phyloP scores from a whole-genome alignment of 2,888 invertebrate species.

The Lasioglossum vierecki region DNA sequence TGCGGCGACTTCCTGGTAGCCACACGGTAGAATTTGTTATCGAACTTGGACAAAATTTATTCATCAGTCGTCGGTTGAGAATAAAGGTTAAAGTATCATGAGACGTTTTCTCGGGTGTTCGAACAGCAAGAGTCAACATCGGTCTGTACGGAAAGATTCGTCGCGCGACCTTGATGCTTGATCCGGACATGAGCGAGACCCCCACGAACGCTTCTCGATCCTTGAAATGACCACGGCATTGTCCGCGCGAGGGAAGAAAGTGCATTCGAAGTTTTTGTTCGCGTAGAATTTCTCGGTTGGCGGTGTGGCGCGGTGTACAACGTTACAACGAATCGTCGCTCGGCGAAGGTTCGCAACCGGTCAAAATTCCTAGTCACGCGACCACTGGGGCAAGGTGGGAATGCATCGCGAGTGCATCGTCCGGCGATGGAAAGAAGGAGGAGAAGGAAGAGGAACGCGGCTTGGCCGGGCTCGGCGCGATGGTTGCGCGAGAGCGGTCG shows the following conservation, averaged over 20 bases:
- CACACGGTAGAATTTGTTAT: background rate
- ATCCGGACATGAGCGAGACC: no score
- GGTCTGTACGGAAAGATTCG: background rate
- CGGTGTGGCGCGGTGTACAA: background rate
- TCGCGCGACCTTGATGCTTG: background rate
- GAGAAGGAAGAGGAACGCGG: background rate
- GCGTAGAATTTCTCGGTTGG: background rate
- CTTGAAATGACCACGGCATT: background rate
- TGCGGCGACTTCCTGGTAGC: no score
- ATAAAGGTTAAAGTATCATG: background rate
- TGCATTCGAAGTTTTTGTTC: background rate
- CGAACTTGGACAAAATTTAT: background rate
- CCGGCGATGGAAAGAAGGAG: conserved; percentile 3
- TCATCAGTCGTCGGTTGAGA: background rate
- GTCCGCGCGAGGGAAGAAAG: background rate
- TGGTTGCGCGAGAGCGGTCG: background rate
- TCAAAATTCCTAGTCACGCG: conserved; percentile 19
- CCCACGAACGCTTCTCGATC: no score
- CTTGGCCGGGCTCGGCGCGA: background rate
- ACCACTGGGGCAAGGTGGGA: conserved; percentile 12
- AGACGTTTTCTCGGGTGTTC: background rate
- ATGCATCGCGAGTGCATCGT: conserved; percentile 14
- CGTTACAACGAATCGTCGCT: background rate
- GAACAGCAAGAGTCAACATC: background rate
- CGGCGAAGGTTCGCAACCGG: conserved; percentile 5